A percentile compares a stretch with the other conserved stretches of the same genome.
Evolutionary conservation across 2,888 invertebrate genomes (phyloP).

Genomic region (Hymenopus coronatus): DNA sequence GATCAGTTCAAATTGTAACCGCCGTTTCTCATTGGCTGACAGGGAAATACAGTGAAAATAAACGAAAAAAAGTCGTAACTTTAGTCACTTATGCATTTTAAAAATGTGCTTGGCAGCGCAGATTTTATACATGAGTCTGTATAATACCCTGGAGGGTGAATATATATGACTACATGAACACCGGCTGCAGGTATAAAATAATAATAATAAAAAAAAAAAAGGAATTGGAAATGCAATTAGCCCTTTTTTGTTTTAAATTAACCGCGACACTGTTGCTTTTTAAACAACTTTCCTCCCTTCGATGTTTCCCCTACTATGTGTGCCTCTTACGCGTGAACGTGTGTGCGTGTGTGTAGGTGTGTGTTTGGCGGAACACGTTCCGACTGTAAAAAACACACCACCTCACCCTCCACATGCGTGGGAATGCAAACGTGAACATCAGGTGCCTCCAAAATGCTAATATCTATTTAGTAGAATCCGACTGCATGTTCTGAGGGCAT

Average conservation of each 20-base stretch:
- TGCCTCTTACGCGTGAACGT: not conserved
- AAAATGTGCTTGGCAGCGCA: not conserved
- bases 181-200: conserved; percentile 14
- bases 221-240: conserved; percentile 17
- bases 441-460: not conserved
- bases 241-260: conserved; percentile 14
- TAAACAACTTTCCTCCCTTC: conserved; percentile 4
- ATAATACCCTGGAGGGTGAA: conserved; percentile 1
- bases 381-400: not conserved
- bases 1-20: not conserved
- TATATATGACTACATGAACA: conserved; percentile 1
- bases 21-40: not conserved
- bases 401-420: not conserved
- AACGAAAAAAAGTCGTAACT: not conserved
- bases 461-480: not conserved
- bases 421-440: not conserved
- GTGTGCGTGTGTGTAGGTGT: not conserved
- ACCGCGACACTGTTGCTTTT: conserved; percentile 19
- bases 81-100: conserved; percentile 3
- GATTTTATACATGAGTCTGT: conserved; percentile 14
- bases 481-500: no score
- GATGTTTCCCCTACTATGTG: not conserved
- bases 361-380: not conserved
- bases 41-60: not conserved
- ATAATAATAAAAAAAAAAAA: conserved; percentile 2